Evolutionary conservation across 2,888 invertebrate species (phyloP), one percentile per base, ranked within the genome.

Genomic region (Pachydiplax longipennis): DNA sequence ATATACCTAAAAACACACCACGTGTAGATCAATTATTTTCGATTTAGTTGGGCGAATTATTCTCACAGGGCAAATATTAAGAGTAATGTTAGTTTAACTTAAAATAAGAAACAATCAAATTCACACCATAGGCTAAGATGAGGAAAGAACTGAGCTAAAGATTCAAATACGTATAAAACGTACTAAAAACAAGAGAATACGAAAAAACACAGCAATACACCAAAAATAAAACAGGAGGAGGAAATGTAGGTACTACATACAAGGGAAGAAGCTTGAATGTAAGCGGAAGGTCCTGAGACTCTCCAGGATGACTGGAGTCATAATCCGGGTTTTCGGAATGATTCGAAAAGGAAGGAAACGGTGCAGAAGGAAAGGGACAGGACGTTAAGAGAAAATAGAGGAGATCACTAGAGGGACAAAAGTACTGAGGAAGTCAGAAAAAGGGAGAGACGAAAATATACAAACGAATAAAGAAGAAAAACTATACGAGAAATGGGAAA

Each of bases 271-370:
- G 40, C 5, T 13, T 0, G 53, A n/a, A 35, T 35, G 35, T 22
- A 8, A 40, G 8, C 13, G 53, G 35, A 31, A 31, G 53, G 48
- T 53, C 82, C 31, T 15, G 25, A 4, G 83, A 83, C 58, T 58
- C 58, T 10, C 44, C 31, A 13, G 58, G 58, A 31, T 2, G 58
- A 58, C 87, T 37, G 35, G 1, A 58, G 37, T 37, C 87, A 35
- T 37, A 87, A 61, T 37, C 87, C 61, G 87, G 40, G 37, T 87
- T 87, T 87, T 40, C 15, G 87, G 87, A 13, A n/a, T 37, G 87
- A 31, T 35, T 40, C 31, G 35, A 87, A 61, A 61, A 65, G 61
- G 61, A 61, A 87, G 61, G 40, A 37, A 48, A 53, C 12, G 87
- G 25, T 15, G 0, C 12, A n/a, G 37, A 61, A 61, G 61, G 22